phyloP scores from a whole-genome alignment of 2,797 vertebrate species.

The Odontamblyopus lacepedii region DNA sequence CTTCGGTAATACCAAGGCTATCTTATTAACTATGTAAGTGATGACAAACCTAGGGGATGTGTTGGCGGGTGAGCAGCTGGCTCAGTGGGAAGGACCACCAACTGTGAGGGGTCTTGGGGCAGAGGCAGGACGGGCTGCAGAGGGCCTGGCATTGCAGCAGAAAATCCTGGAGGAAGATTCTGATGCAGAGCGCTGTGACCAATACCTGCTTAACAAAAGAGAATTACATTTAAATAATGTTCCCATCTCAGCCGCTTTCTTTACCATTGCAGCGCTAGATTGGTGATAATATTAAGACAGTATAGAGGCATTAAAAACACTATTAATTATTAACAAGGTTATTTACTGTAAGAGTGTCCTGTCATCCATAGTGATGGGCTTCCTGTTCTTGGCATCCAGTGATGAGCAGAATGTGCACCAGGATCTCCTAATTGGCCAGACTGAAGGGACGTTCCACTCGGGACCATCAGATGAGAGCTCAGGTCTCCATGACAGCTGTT shows the following conservation, averaged over 20 bases:
- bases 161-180: conserved; percentile 93
- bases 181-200: conserved; percentile 92
- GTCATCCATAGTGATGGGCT: conserved; percentile 98
- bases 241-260: not conserved
- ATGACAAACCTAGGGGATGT: conserved; percentile 85
- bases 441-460: conserved; percentile 86
- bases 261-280: not conserved
- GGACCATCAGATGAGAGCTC: conserved; percentile 90
- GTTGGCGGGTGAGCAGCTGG: conserved; percentile 84
- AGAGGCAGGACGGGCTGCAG: conserved; percentile 93
- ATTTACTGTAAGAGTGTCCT: conserved; percentile 92
- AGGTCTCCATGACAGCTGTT: conserved; percentile 92
- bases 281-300: not conserved
- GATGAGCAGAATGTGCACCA: conserved; percentile 87
- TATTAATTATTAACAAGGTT: not conserved
- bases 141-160: conserved; percentile 88
- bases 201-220: conserved; percentile 80
- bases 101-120: conserved; percentile 89
- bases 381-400: conserved; percentile 95
- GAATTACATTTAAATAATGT: conserved; percentile 12
- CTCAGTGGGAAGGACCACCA: conserved; percentile 92
- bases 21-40: not conserved
- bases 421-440: conserved; percentile 89
- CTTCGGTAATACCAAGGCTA: not conserved
- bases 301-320: not conserved